Evolutionary conservation across 2,113 vertebrate species (phyloP).

Genomic region (Scatophagus argus): DNA sequence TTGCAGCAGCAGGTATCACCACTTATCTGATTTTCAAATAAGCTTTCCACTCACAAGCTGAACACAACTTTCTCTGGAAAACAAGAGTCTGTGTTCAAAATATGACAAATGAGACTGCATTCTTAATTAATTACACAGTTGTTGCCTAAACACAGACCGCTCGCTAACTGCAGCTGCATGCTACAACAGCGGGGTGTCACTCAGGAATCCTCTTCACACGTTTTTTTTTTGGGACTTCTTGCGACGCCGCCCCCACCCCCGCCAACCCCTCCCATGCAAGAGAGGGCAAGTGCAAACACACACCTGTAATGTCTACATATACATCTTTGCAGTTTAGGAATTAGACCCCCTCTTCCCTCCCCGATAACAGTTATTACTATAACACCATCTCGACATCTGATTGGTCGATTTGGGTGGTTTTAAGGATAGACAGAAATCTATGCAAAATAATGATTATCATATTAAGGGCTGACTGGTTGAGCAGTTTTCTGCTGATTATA

Average conservation of each 20-base stretch:
- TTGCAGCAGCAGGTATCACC: conserved; percentile 32
- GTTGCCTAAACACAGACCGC: conserved; percentile 43
- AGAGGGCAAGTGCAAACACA: conserved; percentile 77
- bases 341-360: conserved; percentile 33
- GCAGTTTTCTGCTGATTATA: conserved; percentile 54
- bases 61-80: neutral
- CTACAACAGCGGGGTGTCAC: conserved; percentile 53
- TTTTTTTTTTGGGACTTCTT: conserved; percentile 61
- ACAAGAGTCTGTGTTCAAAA: conserved; percentile 2
- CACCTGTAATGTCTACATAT: conserved; percentile 55
- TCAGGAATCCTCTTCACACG: conserved; percentile 57
- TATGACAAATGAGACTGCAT: conserved; percentile 26
- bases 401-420: conserved; percentile 57
- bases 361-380: conserved; percentile 73
- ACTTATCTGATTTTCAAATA: conserved; percentile 20
- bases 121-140: conserved; percentile 41
- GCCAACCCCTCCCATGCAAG: conserved; percentile 25
- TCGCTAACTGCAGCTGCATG: conserved; percentile 34
- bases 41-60: neutral
- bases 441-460: conserved; percentile 76
- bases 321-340: conserved; percentile 46
- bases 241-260: no score
- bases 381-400: conserved; percentile 44
- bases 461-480: conserved; percentile 51
- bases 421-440: conserved; percentile 44